Conservation (phyloP, 2,113 vertebrate species). For the Malaclemys terrapin region DNA sequence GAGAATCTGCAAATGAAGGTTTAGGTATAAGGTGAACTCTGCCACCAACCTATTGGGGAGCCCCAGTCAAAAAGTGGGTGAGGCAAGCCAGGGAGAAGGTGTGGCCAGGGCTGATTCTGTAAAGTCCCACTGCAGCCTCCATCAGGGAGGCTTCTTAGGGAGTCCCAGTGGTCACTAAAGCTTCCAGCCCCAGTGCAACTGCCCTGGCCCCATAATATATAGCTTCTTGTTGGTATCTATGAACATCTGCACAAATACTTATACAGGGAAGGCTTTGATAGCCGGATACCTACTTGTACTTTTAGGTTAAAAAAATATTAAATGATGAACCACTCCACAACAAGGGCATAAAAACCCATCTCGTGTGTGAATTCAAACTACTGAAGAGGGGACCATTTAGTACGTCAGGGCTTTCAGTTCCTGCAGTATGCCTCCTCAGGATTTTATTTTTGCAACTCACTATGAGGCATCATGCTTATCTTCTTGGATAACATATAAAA, state of each 20-base stretch:
- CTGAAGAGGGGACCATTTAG: background rate
- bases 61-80: background rate
- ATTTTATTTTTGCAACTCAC: background rate
- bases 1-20: too few relatives aligned
- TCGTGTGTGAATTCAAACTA: rapidly evolving
- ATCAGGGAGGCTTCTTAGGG: background rate
- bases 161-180: background rate
- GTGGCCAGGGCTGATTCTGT: background rate
- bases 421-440: background rate
- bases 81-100: background rate
- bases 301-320: background rate
- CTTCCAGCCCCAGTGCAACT: background rate
- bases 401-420: background rate
- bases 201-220: background rate
- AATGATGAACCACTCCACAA: rapidly evolving
- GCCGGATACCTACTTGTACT: background rate
- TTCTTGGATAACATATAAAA: background rate
- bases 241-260: background rate
- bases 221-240: background rate
- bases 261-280: background rate
- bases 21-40: background rate
- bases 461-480: background rate
- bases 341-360: too few relatives aligned
- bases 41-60: background rate
- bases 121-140: background rate